Base-by-base conservation (phyloP, 2,888 invertebrate genomes). In the Morpho helenor region DNA sequence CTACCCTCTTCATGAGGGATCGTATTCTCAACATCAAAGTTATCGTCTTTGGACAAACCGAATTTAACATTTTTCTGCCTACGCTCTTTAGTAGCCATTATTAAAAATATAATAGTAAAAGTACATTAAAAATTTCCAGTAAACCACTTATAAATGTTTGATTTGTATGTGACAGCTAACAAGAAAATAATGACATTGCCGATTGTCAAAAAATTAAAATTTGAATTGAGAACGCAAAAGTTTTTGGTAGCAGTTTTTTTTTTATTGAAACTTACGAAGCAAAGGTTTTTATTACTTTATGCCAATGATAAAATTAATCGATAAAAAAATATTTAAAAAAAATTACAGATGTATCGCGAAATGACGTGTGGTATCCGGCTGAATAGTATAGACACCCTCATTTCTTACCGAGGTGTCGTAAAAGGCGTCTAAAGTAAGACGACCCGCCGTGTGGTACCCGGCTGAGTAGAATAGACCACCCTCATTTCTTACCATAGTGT, bases 31-130 rank as follows among this genome's bases (percentile, higher is more conserved):
- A 78, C 72, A 2, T 79, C 78, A 10, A 69, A 80, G 47, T 71
- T 77, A 51, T 86, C 87, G 52, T 88, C 88, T 54, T 86, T 87
- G 0, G 83, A 83, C 7, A 87, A 44, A 1, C 86, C 87, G 44
- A 87, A 87, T 61, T 77, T 87, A 3, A 81, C 84, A 56, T 80
- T 83, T 55, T 81, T 87, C 65, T 79, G 78, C 50, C 75, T 77
- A 56, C 82, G 76, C 68, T 82, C 84, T 59, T 79, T 79, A 0
- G 66, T 61, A 45, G 75, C 74, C 83, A 84, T 84, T 62, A 23
- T 63, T 48, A 8, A 44, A 43, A 57, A 49, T 55, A 47, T 58
- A 46, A 62, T 63, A 47, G 62, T 57, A 64, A 69, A 66, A 66
- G 42, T 60, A 62, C 65, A 70, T 67, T 63, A 64, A 69, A 76